Evolutionary conservation across 2,888 invertebrate genomes (phyloP), one percentile per base, ranked within the genome.

Genomic region (Dryobota labecula): DNA sequence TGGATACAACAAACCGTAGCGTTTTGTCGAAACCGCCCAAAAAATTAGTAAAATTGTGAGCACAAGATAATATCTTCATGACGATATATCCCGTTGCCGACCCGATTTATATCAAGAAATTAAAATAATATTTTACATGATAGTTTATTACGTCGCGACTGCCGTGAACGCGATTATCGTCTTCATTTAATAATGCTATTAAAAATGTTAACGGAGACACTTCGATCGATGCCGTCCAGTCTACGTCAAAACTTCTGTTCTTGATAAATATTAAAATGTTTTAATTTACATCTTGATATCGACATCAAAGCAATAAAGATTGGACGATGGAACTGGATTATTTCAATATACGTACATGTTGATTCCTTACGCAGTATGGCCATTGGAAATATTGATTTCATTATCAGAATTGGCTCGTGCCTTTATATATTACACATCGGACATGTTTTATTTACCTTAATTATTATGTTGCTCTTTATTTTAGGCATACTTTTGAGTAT

Each of bases 51-150:
- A 81, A 82, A 87, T 87, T 81, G 73, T 81, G 64, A 67, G 63
- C 71, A 62, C 62, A 58, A 85, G 89, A 90, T 90, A 85, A 78
- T 70, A 89, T 90, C 88, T 83, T 82, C 72, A 83, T 76, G 73
- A 82, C 76, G 69, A 79, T 61, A 56, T 77, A 74, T 85, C 76
- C 79, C 83, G 84, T 83, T 84, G 73, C 51, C 60, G 61, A 72
- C 70, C 64, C 53, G 54, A 74, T 82, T 75, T 65, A 73, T 68
- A 76, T 71, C 61, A 61, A 53, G 71, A 73, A 76, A 78, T 76
- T 70, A 78, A 78, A 87, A 84, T 64, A 77, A 69, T 78, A 64
- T 71, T 75, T 54, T 73, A 70, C 53, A 70, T 76, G 30, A 75
- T 64, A 20, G 38, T 73, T 78, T 62, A 76, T 71, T 76, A 72